A percentile compares a stretch with the other conserved stretches of the same genome.
These are phyloP conservation scores for Oscarella lobularis DNA, from an alignment of 37 sponge, comb jelly and placozoan genomes.

Conservation along the genomic window DNA sequence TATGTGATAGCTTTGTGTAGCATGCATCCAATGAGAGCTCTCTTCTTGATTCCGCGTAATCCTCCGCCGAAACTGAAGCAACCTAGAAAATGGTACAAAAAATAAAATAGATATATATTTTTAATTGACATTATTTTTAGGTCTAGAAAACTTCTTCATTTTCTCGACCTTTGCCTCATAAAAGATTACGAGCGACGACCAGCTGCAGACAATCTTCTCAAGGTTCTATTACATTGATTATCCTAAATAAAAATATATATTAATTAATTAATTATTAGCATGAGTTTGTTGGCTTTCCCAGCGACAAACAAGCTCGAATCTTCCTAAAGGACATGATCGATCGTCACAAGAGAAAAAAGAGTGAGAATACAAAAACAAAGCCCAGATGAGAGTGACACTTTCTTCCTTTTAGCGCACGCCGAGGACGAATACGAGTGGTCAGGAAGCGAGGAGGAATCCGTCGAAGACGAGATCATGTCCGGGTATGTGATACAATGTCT, in stretches of 20 bases:
- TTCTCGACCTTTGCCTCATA: constrained; percentile 69
- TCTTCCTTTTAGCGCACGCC: too few species aligned
- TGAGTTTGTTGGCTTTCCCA: constrained; percentile 51
- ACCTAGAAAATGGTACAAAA: constrained; percentile 87
- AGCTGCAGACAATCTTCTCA: constrained; percentile 74
- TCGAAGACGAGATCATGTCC: neutral
- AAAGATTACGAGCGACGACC: constrained; percentile 73
- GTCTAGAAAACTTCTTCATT: constrained; percentile 51
- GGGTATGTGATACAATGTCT: constrained; percentile 7
- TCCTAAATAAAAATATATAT: neutral
- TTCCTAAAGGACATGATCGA: constrained; percentile 78
- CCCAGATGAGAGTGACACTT: too few species aligned
- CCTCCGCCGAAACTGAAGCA: constrained; percentile 83
- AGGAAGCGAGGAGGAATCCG: constrained; percentile 60
- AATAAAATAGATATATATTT: neutral
- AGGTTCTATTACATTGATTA: constrained; percentile 24
- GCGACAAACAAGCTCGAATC: constrained; percentile 47
- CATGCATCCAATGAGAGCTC: constrained; percentile 97
- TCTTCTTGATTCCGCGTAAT: constrained; percentile 88
- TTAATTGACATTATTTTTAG: neutral
- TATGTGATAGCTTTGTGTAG: constrained; percentile 67
- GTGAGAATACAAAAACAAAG: too few species aligned
- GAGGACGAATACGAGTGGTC: constrained; percentile 9
- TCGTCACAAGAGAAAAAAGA: constrained; percentile 63
- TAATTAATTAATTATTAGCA: constrained; percentile 22